Evolutionary conservation across 2,797 vertebrate species (phyloP).

Genomic region (Helarctos malayanus): DNA sequence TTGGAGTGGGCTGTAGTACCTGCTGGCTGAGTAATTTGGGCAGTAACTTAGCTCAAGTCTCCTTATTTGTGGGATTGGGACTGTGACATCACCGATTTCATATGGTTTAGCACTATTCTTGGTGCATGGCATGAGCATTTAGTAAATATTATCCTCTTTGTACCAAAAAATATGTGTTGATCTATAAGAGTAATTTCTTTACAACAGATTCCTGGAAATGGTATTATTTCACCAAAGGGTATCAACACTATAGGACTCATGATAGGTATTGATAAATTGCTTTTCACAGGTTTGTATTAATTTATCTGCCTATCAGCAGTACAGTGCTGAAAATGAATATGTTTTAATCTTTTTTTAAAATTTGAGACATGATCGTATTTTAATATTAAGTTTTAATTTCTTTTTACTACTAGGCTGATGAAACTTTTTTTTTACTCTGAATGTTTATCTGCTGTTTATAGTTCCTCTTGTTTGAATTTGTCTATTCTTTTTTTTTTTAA

Average conservation of each 20-base stretch:
- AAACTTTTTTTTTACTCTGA: not conserved
- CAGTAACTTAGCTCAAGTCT: not conserved
- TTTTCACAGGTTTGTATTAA: slow-evolving; percentile 8
- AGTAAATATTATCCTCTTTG: not conserved
- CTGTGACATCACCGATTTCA: not conserved
- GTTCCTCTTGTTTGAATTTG: slow-evolving; percentile 39
- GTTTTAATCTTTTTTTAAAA: not conserved
- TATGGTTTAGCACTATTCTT: not conserved
- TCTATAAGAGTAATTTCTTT: not conserved
- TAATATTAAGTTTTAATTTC: slow-evolving; percentile 15
- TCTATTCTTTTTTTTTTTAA: not conserved
- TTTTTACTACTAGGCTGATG: not conserved
- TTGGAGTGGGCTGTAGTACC: not conserved
- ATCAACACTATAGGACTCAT: not conserved
- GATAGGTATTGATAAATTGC: not conserved
- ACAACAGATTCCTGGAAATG: not conserved
- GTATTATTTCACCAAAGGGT: slow-evolving; percentile 5
- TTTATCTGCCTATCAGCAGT: not conserved
- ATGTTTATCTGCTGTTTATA: slow-evolving; percentile 26
- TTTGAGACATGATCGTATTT: not conserved
- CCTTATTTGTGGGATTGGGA: not conserved
- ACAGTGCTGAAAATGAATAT: not conserved
- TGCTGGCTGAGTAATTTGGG: not conserved
- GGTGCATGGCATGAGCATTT: not conserved
- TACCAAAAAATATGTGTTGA: not conserved